phyloP scores from a whole-genome alignment of 2,113 vertebrate species.

The Bostrychus sinensis region DNA sequence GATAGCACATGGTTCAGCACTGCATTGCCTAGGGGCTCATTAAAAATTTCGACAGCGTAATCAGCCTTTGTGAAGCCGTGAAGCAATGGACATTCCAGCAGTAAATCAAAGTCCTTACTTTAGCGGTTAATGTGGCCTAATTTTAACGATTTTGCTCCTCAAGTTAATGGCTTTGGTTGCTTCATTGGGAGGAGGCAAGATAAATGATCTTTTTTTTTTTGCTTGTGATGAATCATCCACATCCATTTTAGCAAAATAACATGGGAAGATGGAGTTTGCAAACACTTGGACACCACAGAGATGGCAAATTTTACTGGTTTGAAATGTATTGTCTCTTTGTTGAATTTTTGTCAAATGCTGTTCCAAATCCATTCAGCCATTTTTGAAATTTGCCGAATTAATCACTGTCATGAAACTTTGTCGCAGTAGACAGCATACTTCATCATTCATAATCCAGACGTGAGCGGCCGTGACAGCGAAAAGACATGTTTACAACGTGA shows the following conservation, averaged over 20 bases:
- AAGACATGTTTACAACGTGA: constrained; percentile 43
- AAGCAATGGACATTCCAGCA: constrained; percentile 24
- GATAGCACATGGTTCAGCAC: constrained; percentile 25
- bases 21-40: constrained; percentile 34
- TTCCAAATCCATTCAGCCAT: constrained; percentile 39
- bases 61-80: constrained; percentile 28
- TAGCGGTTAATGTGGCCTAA: constrained; percentile 30
- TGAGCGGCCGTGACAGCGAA: constrained; percentile 31
- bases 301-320: constrained; percentile 40
- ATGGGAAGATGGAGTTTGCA: constrained; percentile 77
- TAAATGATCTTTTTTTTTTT: constrained; percentile 23
- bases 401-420: constrained; percentile 30
- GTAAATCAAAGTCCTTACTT: constrained; percentile 40
- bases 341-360: neutral
- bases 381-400: constrained; percentile 30
- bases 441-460: constrained; percentile 50
- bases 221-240: constrained; percentile 48
- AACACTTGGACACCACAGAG: constrained; percentile 69
- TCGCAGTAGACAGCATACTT: constrained; percentile 14
- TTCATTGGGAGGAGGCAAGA: constrained; percentile 54
- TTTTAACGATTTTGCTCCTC: constrained; percentile 63
- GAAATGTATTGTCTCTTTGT: neutral
- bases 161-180: constrained; percentile 41
- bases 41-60: constrained; percentile 35
- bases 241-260: constrained; percentile 69